phyloP scores from a whole-genome alignment of 2,888 invertebrate genomes.

The Himalopsyche kuldschensis region DNA sequence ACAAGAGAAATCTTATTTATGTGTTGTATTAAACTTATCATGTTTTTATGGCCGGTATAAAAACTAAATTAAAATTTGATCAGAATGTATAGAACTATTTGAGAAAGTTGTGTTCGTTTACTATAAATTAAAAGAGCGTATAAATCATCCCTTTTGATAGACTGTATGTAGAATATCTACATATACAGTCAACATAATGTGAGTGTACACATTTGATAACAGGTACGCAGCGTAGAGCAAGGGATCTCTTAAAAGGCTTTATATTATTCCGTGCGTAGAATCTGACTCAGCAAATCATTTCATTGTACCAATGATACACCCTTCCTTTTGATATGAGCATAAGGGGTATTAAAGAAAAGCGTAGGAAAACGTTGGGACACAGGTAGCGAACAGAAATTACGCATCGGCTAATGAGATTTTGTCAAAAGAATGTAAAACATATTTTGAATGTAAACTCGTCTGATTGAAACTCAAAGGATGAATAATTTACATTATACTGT shows the following conservation, averaged over 20 bases:
- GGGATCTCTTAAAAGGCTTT: constrained; percentile 35
- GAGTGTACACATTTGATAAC: constrained; percentile 38
- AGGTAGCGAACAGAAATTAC: constrained; percentile 26
- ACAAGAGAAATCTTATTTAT: too few species aligned
- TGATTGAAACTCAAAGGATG: not conserved
- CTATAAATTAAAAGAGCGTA: not conserved
- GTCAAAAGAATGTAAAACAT: not conserved
- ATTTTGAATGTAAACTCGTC: not conserved
- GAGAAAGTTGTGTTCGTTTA: too few species aligned
- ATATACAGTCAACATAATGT: constrained; percentile 1
- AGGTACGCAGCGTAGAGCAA: constrained; percentile 14
- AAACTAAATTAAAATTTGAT: too few species aligned
- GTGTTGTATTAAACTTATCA: too few species aligned
- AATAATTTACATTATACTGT: not conserved
- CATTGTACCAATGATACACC: constrained; percentile 35
- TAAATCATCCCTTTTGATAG: not conserved
- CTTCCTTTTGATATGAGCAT: constrained; percentile 16
- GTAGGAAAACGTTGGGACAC: not conserved
- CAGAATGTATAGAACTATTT: too few species aligned
- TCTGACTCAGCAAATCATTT: constrained; percentile 39
- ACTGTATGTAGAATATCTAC: constrained; percentile 6
- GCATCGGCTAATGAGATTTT: constrained; percentile 23
- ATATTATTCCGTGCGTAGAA: constrained; percentile 35
- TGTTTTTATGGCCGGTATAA: too few species aligned
- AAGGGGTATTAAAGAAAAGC: not conserved